Conservation (phyloP, 2,797 vertebrate genomes). For the Mus caroli region DNA sequence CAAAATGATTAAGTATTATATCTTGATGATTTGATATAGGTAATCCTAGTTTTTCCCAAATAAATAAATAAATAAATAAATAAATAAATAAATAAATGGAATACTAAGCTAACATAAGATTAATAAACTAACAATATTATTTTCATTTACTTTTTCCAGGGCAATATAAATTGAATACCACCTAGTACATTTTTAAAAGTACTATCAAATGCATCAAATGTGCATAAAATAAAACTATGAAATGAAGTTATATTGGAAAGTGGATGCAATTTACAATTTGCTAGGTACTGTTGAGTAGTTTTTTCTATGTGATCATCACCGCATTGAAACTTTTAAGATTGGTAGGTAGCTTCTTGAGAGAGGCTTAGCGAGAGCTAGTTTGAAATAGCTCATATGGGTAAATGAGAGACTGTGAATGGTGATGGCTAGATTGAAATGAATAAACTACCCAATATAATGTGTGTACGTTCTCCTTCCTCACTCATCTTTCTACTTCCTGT, state of each 20-base stretch:
- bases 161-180: not conserved
- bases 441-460: not conserved
- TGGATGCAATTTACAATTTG: not conserved
- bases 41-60: not conserved
- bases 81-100: not conserved
- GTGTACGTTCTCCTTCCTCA: not conserved
- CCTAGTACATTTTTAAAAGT: not conserved
- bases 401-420: not conserved
- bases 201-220: not conserved
- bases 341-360: not conserved
- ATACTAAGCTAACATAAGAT: not conserved
- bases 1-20: not conserved
- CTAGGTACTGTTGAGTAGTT: not conserved
- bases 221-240: not conserved
- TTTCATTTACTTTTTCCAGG: not conserved
- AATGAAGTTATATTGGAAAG: not conserved
- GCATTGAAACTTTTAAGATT: not conserved
- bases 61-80: not conserved
- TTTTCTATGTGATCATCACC: not conserved
- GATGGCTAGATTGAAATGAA: not conserved
- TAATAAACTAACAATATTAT: not conserved
- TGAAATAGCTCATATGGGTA: not conserved
- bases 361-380: not conserved
- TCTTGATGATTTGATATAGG: not conserved
- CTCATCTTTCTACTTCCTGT: not conserved